Base-by-base conservation (phyloP, 2,113 vertebrate species). In the Proterorhinus semilunaris region DNA sequence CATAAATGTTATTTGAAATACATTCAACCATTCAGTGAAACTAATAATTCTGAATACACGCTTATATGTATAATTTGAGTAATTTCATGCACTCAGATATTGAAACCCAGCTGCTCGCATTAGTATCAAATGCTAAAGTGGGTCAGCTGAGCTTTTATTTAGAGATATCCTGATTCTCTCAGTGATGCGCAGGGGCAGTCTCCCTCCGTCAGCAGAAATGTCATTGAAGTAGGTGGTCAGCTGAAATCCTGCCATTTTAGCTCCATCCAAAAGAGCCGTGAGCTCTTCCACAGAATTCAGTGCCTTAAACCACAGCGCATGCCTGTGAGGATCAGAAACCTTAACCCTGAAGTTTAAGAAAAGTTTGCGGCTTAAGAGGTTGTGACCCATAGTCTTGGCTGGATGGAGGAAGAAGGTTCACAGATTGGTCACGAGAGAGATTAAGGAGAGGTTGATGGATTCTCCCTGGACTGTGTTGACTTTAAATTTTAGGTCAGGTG, bases 401-500 rank as follows among this genome's bases (percentile, higher is more conserved):
- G 7, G 42, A 16, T 62, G 63, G 7, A 42, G 49, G 69, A 66
- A 72, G 65, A 75, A 65, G 64, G 85, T 84, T 89, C 83, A 82
- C 3, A n/a, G 63, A 72, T 47, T 65, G 74, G 82, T 72, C 72
- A 70, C 27, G 55, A 57, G 36, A 68, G 66, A 81, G 66, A 80
- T 62, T 5, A 45, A 65, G 69, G 64, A 79, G 66, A 79, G 58
- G 61, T 72, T 76, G 71, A 81, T 53, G 62, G 70, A 80, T 75
- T 83, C 50, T 61, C 64, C 65, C 42, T 48, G 72, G 59, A 69
- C 73, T 45, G 10, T 85, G 78, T 83, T 82, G 75, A 78, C 64
- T 71, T 75, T 80, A 52, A 12, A 48, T 80, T 61, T 61, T 7
- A 8, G 80, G 85, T 82, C 72, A 36, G 27, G 27, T 36, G 27